Base-by-base conservation (phyloP, 2,113 vertebrate species). In the Salminus brasiliensis region DNA sequence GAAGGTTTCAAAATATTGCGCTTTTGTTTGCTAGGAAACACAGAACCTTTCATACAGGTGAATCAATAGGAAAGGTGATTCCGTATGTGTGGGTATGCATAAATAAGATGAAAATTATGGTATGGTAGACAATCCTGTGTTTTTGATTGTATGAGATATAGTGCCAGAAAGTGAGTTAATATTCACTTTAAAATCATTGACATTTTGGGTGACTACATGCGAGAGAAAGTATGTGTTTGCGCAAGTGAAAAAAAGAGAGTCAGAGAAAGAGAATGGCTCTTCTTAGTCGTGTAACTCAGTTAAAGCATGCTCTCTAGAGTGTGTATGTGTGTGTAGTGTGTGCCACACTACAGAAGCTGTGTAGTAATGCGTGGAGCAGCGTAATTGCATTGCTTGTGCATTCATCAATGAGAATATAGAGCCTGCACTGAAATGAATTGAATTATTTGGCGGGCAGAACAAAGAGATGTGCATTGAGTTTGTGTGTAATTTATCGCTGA, bases 381-480 rank as follows among this genome's bases (percentile, higher is more conserved):
- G 92, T 91, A 92, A 93, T 93, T 91, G 91, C 88, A 87, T 85
- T 88, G 90, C 90, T 90, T 80, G 92, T 92, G 88, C 91, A 92
- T 92, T 92, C 88, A 92, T 93, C 91, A 92, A 89, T 91, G 86
- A 83, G 88, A 91, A 92, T 90, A 90, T 89, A 63, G 30, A 63
- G 32, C 57, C 74, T 9, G 74, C 43, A 34, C 88, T 91, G 86
- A 93, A 93, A 93, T 92, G 90, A 93, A 93, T 91, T 93, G 91
- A 93, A 93, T 93, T 93, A 93, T 93, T 90, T 91, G 89, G 85
- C 85, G 36, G 81, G 81, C 87, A 91, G 89, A 93, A 93, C 92
- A 93, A 93, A 93, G 91, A 90, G 88, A 93, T 93, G 89, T 93
- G 91, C 91, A 91, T 88, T 89, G 89, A 88, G 88, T 93, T 92